Evolutionary conservation across 2,888 invertebrate species (phyloP).

Genomic region (Strigamia maritima): DNA sequence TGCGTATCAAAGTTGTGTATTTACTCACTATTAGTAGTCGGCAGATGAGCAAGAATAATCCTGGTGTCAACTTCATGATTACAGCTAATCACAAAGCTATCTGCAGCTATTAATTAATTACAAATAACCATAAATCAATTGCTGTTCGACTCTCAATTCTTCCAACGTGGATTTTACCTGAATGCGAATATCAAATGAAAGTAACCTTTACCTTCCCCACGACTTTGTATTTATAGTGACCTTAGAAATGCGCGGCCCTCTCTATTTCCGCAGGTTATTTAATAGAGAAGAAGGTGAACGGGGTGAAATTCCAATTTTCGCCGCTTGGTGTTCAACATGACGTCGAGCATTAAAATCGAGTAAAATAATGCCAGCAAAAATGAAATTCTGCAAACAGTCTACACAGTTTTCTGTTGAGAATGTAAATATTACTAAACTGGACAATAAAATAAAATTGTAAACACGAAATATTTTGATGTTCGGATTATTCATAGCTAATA

Average conservation of each 20-base stretch:
- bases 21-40: slow-evolving; percentile 8
- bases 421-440: too few relatives aligned
- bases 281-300: slow-evolving; percentile 9
- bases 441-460: too few relatives aligned
- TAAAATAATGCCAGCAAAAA: too few relatives aligned
- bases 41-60: slow-evolving; percentile 17
- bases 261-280: slow-evolving; percentile 28
- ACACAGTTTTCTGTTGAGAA: too few relatives aligned
- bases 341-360: background rate
- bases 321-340: background rate
- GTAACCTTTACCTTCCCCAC: background rate
- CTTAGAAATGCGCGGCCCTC: slow-evolving; percentile 19
- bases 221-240: slow-evolving; percentile 21
- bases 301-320: slow-evolving; percentile 11
- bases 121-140: background rate
- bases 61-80: slow-evolving; percentile 1
- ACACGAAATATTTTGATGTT: too few relatives aligned
- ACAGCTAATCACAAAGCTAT: background rate
- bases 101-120: background rate
- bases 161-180: slow-evolving; percentile 2
- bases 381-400: too few relatives aligned
- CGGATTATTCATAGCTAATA: too few relatives aligned
- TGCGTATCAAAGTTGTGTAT: too few relatives aligned
- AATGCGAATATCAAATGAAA: slow-evolving; percentile 10
- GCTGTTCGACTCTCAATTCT: background rate